phyloP scores from a whole-genome alignment of 2,888 invertebrate species.

The Nomada ruficornis region DNA sequence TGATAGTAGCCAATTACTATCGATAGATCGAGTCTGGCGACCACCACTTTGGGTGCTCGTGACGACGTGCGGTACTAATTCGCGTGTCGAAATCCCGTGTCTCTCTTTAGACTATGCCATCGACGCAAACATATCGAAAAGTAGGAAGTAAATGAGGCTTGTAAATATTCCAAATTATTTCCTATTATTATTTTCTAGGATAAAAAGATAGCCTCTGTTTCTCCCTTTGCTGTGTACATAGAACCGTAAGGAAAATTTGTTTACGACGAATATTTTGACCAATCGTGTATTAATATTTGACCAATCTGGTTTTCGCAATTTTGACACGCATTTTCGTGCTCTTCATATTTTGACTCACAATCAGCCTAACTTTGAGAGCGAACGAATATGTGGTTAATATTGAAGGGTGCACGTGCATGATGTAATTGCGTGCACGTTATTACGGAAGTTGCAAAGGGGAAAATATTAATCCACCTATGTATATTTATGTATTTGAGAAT shows the following conservation, averaged over 20 bases:
- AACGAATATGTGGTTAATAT: slow-evolving; percentile 19
- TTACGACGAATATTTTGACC: neutral
- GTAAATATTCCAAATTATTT: neutral
- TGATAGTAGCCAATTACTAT: slow-evolving; percentile 65
- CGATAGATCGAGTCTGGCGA: slow-evolving; percentile 57
- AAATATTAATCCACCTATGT: slow-evolving; percentile 34
- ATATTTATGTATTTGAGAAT: slow-evolving; percentile 3
- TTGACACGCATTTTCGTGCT: neutral
- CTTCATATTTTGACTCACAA: slow-evolving; percentile 24
- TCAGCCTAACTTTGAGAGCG: neutral
- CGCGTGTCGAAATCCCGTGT: slow-evolving; percentile 48
- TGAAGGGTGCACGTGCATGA: neutral
- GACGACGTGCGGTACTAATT: slow-evolving; percentile 25
- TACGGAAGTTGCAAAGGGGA: slow-evolving; percentile 22
- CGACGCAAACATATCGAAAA: neutral
- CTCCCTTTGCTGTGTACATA: too few relatives aligned
- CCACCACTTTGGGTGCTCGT: slow-evolving; percentile 19
- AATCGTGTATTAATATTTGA: neutral
- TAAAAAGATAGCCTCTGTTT: too few relatives aligned
- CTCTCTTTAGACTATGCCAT: slow-evolving; percentile 36
- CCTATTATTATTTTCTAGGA: neutral
- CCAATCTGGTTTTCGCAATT: neutral
- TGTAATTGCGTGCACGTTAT: slow-evolving; percentile 9
- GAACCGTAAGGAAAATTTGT: too few relatives aligned
- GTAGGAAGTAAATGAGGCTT: neutral